Percentiles rank a stretch among this genome's conserved stretches.
Evolutionary conservation across 2,888 invertebrate species (phyloP).

Genomic region (Chymomyza fuscimana): DNA sequence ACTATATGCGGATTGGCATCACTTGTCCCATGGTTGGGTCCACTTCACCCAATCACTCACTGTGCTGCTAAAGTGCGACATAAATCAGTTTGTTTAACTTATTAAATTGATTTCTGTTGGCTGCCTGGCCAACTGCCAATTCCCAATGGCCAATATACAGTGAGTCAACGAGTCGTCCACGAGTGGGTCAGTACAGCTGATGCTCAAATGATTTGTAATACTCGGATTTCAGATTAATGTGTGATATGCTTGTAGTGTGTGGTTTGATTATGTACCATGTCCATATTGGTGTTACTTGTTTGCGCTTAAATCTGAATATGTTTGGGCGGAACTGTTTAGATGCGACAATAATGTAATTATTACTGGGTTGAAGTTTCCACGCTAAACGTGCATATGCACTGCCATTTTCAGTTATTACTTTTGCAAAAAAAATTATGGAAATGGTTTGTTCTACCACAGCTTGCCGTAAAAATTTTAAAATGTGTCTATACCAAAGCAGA

Average conservation of each 20-base stretch:
- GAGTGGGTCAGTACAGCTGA: not conserved
- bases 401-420: not conserved
- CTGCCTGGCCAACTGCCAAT: not conserved
- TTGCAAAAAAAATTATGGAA: no score
- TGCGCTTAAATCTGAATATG: not conserved
- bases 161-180: no score
- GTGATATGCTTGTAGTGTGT: not conserved
- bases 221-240: not conserved
- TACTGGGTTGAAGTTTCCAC: not conserved
- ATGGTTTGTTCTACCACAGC: no score
- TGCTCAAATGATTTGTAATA: not conserved
- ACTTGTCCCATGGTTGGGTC: slow-evolving; percentile 37
- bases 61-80: slow-evolving; percentile 29
- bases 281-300: not conserved
- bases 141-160: not conserved
- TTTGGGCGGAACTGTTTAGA: not conserved
- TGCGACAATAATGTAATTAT: not conserved
- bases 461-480: no score
- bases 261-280: not conserved
- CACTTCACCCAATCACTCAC: slow-evolving; percentile 17
- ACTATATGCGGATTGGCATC: slow-evolving; percentile 10
- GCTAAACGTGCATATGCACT: no score
- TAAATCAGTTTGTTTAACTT: slow-evolving; percentile 53
- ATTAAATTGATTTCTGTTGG: slow-evolving; percentile 63
- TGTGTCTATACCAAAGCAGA: no score